Percentiles rank a stretch among this genome's conserved stretches.
Conservation (phyloP, 2,113 vertebrate species). For the Eonycteris spelaea region DNA sequence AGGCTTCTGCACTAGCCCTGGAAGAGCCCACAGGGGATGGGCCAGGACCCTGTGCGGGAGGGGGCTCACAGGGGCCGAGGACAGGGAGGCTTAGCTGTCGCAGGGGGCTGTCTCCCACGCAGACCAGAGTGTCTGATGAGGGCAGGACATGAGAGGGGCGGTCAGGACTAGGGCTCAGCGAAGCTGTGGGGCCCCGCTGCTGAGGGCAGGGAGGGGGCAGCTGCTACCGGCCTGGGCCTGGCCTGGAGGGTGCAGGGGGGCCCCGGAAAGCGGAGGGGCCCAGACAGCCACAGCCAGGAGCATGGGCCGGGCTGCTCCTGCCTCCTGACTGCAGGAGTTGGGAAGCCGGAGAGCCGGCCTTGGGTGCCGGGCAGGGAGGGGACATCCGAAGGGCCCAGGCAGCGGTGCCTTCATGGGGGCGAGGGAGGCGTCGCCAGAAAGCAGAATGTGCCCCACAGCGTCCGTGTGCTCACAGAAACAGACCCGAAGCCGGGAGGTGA, state of each 20-base stretch:
- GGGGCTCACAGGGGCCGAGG: background rate
- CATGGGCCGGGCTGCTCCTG: background rate
- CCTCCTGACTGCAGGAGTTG: background rate
- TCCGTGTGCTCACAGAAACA: background rate
- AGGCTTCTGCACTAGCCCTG: background rate
- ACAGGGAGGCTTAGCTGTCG: background rate
- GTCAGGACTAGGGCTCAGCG: background rate
- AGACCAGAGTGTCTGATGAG: background rate
- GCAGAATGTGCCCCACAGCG: background rate
- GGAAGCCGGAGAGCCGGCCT: background rate
- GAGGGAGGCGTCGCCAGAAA: background rate
- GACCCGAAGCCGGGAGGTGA: background rate
- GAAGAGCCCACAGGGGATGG: background rate
- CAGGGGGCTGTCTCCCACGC: no score
- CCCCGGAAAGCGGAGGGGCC: background rate
- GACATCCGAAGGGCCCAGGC: background rate
- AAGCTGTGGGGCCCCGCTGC: no score
- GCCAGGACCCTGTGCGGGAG: background rate
- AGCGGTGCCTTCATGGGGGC: background rate
- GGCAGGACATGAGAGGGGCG: fast-evolving
- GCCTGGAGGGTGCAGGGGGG: no score
- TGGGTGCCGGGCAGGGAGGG: background rate
- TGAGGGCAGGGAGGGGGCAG: background rate
- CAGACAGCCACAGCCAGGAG: fast-evolving
- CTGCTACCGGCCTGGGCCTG: background rate